Evolutionary conservation across 2,113 vertebrate genomes (phyloP).

Genomic region (Seriola quinqueradiata): DNA sequence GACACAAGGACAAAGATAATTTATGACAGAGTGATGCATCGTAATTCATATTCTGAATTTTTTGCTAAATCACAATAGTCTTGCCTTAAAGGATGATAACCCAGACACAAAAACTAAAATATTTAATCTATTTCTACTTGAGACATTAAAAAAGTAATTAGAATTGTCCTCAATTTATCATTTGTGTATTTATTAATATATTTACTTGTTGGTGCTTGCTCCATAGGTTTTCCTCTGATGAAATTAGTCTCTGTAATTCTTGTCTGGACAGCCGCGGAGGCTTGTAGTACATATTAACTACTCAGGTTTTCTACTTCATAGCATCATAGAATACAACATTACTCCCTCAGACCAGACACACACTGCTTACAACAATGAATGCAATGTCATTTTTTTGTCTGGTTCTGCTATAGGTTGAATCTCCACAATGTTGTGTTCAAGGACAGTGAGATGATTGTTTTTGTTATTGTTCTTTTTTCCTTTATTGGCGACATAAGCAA

Average conservation of each 20-base stretch:
- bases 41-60: conserved; percentile 1
- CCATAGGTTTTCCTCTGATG: neutral
- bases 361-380: neutral
- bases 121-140: neutral
- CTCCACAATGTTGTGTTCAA: conserved; percentile 7
- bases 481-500: too few species aligned
- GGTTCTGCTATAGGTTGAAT: neutral
- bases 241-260: neutral
- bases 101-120: neutral
- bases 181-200: conserved; percentile 1
- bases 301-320: neutral
- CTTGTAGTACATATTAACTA: conserved; percentile 4
- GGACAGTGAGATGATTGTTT: neutral
- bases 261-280: neutral
- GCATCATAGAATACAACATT: neutral
- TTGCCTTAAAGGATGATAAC: neutral
- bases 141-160: neutral
- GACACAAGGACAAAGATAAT: conserved; percentile 10
- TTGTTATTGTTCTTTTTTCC: neutral
- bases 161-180: conserved; percentile 14
- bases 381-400: neutral
- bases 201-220: neutral
- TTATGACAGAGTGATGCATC: conserved; percentile 12
- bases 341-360: neutral
- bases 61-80: conserved; percentile 9